Conservation (phyloP, 1,140 invertebrate species). For the Arctopsyche grandis region DNA sequence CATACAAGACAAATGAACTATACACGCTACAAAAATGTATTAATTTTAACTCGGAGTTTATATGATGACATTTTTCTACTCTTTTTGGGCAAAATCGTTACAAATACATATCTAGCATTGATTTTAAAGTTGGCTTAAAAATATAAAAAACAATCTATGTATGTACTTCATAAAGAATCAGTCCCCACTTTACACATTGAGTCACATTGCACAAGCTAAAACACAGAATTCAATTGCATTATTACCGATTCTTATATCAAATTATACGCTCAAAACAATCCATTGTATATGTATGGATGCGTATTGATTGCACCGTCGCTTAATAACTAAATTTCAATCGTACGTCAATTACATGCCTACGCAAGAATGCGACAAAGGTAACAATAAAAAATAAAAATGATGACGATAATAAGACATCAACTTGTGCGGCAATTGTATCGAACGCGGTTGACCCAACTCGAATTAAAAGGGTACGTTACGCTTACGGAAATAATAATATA, state of each 20-base stretch:
- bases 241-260: background rate
- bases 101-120: too few species aligned
- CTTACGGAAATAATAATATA: too few species aligned
- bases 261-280: background rate
- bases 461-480: too few species aligned
- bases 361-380: conserved; percentile 23
- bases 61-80: too few species aligned
- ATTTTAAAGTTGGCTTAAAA: too few species aligned
- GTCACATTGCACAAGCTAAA: background rate
- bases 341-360: background rate
- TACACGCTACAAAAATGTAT: too few species aligned
- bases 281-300: background rate
- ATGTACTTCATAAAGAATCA: too few species aligned
- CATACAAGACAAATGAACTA: too few species aligned
- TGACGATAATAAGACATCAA: conserved; percentile 5
- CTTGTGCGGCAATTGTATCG: background rate
- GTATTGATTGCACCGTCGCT: background rate
- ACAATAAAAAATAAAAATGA: background rate
- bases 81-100: too few species aligned
- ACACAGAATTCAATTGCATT: background rate
- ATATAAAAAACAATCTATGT: too few species aligned
- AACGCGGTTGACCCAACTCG: too few species aligned
- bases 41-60: too few species aligned
- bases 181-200: background rate
- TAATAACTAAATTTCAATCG: conserved; percentile 16